Base-by-base conservation (phyloP, 2,113 vertebrate genomes). In the Zosterops lateralis region DNA sequence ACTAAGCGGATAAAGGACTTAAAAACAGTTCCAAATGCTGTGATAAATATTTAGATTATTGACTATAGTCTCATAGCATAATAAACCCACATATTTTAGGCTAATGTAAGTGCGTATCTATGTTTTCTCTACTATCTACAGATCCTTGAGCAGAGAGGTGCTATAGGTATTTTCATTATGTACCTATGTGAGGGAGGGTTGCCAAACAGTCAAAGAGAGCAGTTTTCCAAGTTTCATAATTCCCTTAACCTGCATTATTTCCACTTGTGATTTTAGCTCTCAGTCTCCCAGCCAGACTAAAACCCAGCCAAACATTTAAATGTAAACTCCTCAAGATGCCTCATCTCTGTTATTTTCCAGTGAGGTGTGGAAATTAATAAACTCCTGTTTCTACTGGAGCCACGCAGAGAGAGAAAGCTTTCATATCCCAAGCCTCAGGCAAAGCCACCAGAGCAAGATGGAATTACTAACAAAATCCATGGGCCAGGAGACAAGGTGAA, bases 341-440 rank as follows among this genome's bases (percentile, higher is more conserved):
- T 96, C 80, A 56, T 42, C 66, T 87, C 80, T 96, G 74, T 96
- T 96, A 85, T 93, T 96, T 97, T 85, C 86, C 87, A 97, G 60
- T 58, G 81, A 96, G 89, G 95, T 92, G 77, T 95, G 93, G 94
- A 96, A 95, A 96, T 81, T 80, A 96, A 95, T 94, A 91, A 96
- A 95, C 92, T 96, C 84, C 88, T 88, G 64, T 94, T 97, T 96
- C 92, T 87, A 14, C 58, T 26, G 77, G 70, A 96, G 84, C 53
- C 71, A 17, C 5, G 31, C 1, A 1, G 82, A 94, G 68, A 96
- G 85, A 89, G 47, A 76, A 81, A 84, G 36, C 78, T 94, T 95
- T 71, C 56, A 65, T 51, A 91, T 29, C 78, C 91, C 76, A 72
- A 64, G 91, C 85, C 85, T 85, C 66, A 70, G 93, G 96, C 84